These are phyloP conservation scores for Drosophila fuyamai DNA, from an alignment of 1,140 invertebrate genomes.

Conservation along the genomic window DNA sequence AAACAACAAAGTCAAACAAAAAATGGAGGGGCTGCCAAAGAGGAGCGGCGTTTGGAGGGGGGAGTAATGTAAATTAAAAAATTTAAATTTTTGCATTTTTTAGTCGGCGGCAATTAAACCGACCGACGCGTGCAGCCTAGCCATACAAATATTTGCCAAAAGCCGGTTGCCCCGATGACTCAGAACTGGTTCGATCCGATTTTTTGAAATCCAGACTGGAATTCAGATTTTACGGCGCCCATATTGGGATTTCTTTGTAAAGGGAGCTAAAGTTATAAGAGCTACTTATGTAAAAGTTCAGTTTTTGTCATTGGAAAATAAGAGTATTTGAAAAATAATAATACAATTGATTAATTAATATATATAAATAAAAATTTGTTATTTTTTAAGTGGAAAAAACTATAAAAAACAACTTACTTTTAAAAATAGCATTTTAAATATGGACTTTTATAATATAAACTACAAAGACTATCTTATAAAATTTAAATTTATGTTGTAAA, in stretches of 20 bases:
- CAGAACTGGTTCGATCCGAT: conserved; percentile 47
- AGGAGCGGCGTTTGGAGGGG: background rate
- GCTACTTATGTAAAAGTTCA: background rate
- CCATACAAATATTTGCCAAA: conserved; percentile 64
- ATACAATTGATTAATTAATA: too few relatives aligned
- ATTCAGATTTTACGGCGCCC: background rate
- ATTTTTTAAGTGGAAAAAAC: too few relatives aligned
- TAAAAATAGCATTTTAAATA: too few relatives aligned
- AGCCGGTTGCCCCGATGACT: conserved; percentile 49
- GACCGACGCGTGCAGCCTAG: conserved; percentile 73
- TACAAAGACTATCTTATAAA: too few relatives aligned
- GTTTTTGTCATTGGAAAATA: background rate
- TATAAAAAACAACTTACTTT: too few relatives aligned
- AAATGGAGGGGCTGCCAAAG: background rate
- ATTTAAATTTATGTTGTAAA: too few relatives aligned
- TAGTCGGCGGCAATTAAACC: conserved; percentile 73
- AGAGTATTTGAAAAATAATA: too few relatives aligned
- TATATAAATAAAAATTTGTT: too few relatives aligned
- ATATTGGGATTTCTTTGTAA: conserved; percentile 11
- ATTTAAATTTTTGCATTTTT: conserved; percentile 61
- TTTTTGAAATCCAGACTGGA: conserved; percentile 30
- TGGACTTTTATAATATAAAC: too few relatives aligned
- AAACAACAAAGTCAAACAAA: conserved; percentile 43
- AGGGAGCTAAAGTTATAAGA: background rate
- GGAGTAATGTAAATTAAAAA: conserved; percentile 48